Evolutionary conservation across 2,797 vertebrate species (phyloP).

Genomic region (Enteromius argenteus): DNA sequence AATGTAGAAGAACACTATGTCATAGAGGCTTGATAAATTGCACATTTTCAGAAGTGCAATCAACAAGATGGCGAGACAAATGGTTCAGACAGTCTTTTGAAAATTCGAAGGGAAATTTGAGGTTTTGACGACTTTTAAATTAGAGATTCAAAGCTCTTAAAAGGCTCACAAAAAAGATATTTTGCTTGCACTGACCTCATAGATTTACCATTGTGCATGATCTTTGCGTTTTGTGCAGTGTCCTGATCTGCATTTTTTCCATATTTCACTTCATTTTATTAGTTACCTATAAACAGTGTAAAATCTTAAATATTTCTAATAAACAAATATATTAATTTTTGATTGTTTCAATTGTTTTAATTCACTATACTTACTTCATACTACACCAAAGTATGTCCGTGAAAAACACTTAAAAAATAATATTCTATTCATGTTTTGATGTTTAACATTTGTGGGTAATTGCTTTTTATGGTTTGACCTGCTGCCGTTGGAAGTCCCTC

Average conservation of each 20-base stretch:
- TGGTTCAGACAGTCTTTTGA: not conserved
- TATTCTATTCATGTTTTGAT: not conserved
- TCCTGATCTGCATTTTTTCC: not conserved
- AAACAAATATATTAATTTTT: not conserved
- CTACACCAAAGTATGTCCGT: not conserved
- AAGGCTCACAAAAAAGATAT: not conserved
- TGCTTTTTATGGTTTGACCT: not conserved
- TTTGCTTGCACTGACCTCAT: not conserved
- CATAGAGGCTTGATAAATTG: slow-evolving; percentile 5
- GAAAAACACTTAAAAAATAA: not conserved
- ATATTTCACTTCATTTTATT: not conserved
- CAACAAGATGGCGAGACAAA: not conserved
- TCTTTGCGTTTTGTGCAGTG: not conserved
- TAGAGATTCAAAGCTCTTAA: not conserved
- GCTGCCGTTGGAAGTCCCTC: not conserved
- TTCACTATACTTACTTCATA: no score
- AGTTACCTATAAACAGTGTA: not conserved
- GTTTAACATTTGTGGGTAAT: not conserved
- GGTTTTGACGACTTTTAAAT: not conserved
- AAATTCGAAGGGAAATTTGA: not conserved
- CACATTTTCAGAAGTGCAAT: slow-evolving; percentile 7
- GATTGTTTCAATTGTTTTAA: not conserved
- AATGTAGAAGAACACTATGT: slow-evolving; percentile 28
- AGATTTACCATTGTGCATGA: not conserved
- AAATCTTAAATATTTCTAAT: not conserved